Conservation (phyloP, 2,797 vertebrate species). For the Pseudotriccus pelzelni region DNA sequence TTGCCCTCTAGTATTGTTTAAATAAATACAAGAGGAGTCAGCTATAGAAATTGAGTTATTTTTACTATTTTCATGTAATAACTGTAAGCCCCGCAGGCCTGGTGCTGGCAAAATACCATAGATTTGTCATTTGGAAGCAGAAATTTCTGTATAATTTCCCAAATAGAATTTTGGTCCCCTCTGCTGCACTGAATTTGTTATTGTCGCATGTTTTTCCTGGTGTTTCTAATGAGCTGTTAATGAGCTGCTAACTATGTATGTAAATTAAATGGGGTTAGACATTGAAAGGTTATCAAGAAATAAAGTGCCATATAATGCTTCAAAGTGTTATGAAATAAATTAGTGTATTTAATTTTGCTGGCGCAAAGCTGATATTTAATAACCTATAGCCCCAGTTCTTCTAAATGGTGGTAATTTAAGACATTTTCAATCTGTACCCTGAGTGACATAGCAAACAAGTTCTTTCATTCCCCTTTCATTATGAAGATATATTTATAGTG, state of each 20-base stretch:
- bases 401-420: conserved; percentile 42
- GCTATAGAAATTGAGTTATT: conserved; percentile 54
- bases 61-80: conserved; percentile 67
- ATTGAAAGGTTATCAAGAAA: conserved; percentile 59
- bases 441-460: neutral
- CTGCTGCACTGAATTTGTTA: conserved; percentile 72
- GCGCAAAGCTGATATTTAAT: conserved; percentile 53
- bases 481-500: neutral
- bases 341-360: conserved; percentile 53
- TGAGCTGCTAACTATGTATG: conserved; percentile 78
- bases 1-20: conserved; percentile 33
- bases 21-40: conserved; percentile 47
- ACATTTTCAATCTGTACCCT: neutral
- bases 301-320: conserved; percentile 51
- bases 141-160: conserved; percentile 46
- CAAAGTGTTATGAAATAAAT: conserved; percentile 59
- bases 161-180: conserved; percentile 33
- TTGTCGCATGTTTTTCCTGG: conserved; percentile 66
- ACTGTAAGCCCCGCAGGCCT: conserved; percentile 36
- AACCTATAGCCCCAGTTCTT: conserved; percentile 23
- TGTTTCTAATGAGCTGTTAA: conserved; percentile 77
- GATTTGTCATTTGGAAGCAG: conserved; percentile 46
- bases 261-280: conserved; percentile 72
- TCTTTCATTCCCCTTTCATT: neutral
- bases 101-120: conserved; percentile 41